phyloP scores from a whole-genome alignment of 2,888 invertebrate genomes.

The Mimachlamys varia region DNA sequence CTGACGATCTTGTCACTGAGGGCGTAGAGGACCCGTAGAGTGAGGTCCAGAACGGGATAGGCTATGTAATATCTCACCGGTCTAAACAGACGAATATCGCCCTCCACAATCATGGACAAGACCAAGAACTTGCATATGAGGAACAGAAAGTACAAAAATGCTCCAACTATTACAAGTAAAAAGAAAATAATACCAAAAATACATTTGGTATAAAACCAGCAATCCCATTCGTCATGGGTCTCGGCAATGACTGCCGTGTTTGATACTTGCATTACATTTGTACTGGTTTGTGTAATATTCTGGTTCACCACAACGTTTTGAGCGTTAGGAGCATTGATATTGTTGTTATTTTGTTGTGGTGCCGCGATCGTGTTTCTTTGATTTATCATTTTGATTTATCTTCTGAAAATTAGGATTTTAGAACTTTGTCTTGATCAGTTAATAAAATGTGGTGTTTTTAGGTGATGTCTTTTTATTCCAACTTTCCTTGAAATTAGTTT shows the following conservation, averaged over 20 bases:
- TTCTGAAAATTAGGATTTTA: no score
- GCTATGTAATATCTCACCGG: not conserved
- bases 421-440: no score
- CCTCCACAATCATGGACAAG: not conserved
- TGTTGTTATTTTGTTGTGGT: not conserved
- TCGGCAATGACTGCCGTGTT: not conserved
- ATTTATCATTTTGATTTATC: not conserved
- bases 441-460: no score
- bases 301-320: not conserved
- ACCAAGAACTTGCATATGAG: not conserved
- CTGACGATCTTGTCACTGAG: not conserved
- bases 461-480: no score
- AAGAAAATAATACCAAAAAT: not conserved
- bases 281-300: not conserved
- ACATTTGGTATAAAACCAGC: not conserved
- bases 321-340: not conserved
- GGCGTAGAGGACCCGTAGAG: not conserved
- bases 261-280: not conserved
- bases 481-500: no score
- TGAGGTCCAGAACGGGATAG: not conserved
- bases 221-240: not conserved
- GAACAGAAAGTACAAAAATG: not conserved
- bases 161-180: not conserved
- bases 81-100: not conserved
- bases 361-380: not conserved